phyloP scores from a whole-genome alignment of 2,113 vertebrate genomes.

The Psittacula cyanocephala region DNA sequence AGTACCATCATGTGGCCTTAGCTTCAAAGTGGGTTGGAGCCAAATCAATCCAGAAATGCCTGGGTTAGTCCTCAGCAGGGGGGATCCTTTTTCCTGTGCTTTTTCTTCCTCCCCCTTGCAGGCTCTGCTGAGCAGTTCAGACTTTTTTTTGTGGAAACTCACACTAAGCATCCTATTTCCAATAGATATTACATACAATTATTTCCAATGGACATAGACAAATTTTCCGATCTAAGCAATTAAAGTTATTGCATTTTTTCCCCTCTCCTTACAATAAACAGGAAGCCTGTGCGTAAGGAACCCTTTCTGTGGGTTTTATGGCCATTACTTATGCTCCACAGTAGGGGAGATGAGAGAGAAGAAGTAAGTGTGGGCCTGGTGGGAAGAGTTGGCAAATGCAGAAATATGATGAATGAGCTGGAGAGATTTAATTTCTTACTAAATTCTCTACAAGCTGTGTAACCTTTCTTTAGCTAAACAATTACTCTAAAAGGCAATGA shows the following conservation, averaged over 20 bases:
- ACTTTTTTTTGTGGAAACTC: background rate
- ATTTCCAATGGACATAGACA: constrained; percentile 18
- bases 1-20: background rate
- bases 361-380: constrained; percentile 52
- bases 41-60: constrained; percentile 21
- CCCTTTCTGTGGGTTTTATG: constrained; percentile 55
- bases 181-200: constrained; percentile 18
- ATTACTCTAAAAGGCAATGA: constrained; percentile 50
- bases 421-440: constrained; percentile 68
- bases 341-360: constrained; percentile 53
- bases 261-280: constrained; percentile 31
- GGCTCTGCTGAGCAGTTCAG: background rate
- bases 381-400: constrained; percentile 65
- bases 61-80: constrained; percentile 16
- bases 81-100: background rate
- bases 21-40: constrained; percentile 13
- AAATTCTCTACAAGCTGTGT: constrained; percentile 65
- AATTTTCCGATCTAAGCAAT: constrained; percentile 58
- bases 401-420: constrained; percentile 66
- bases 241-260: background rate
- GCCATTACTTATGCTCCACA: constrained; percentile 54
- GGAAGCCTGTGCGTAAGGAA: constrained; percentile 8
- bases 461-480: constrained; percentile 52
- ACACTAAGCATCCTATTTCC: constrained; percentile 28
- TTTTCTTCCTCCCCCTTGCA: background rate